phyloP scores from a whole-genome alignment of 2,797 vertebrate species.

The Enteromius argenteus region DNA sequence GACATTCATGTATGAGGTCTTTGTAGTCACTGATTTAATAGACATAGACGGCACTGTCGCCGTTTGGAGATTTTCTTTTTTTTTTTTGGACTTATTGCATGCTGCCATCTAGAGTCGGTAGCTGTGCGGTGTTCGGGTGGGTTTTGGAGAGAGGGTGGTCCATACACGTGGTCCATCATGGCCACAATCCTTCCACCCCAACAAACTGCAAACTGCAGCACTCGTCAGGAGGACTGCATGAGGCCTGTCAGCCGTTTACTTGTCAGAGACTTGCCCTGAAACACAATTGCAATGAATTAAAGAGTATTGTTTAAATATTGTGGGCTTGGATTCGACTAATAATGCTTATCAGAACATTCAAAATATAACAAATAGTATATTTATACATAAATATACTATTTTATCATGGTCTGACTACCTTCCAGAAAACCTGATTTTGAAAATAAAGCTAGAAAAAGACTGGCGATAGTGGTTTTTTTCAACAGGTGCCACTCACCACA shows the following conservation, averaged over 20 bases:
- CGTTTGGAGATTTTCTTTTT: slow-evolving; percentile 33
- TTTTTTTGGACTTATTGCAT: slow-evolving; percentile 63
- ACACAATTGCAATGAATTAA: slow-evolving; percentile 13
- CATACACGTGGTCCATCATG: slow-evolving; percentile 49
- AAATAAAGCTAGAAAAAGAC: neutral
- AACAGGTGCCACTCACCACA: slow-evolving; percentile 84
- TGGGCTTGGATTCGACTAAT: neutral
- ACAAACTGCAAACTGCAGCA: slow-evolving; percentile 58
- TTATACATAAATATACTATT: neutral
- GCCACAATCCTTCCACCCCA: slow-evolving; percentile 54
- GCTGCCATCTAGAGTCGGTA: slow-evolving; percentile 56
- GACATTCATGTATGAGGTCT: slow-evolving; percentile 50
- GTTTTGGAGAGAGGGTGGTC: slow-evolving; percentile 50
- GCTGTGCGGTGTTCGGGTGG: slow-evolving; percentile 42
- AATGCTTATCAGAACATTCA: neutral
- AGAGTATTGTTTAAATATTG: neutral
- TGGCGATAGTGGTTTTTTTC: neutral
- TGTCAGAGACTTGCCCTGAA: slow-evolving; percentile 94
- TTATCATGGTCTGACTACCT: neutral
- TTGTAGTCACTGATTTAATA: slow-evolving; percentile 54
- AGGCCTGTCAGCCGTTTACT: slow-evolving; percentile 97
- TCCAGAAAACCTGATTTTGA: neutral
- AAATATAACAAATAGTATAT: neutral
- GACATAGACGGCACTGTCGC: slow-evolving; percentile 47
- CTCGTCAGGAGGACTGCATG: slow-evolving; percentile 98